A percentile compares a stretch with the other conserved stretches of the same genome.
Conservation (phyloP, 2,113 vertebrate genomes). For the Paracanthobrama guichenoti region DNA sequence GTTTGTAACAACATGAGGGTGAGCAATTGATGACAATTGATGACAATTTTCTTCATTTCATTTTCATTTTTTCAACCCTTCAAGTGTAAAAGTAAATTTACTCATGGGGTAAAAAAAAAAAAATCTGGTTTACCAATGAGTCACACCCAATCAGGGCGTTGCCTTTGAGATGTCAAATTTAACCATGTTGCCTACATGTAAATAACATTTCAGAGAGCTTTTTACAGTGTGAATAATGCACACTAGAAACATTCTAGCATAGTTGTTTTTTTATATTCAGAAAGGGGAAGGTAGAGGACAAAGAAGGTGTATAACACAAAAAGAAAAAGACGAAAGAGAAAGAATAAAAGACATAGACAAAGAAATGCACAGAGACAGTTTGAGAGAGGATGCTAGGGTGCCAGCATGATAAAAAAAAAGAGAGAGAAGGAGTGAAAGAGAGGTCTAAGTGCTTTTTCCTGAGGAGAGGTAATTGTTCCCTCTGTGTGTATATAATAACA, state of each 20-base stretch:
- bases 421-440: constrained; percentile 32
- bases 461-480: constrained; percentile 91
- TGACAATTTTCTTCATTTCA: too few relatives aligned
- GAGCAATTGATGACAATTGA: too few relatives aligned
- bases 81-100: not conserved
- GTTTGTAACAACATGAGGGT: too few relatives aligned
- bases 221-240: not conserved
- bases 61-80: too few relatives aligned
- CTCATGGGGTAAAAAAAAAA: not conserved
- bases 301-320: constrained; percentile 12
- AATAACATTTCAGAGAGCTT: not conserved
- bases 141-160: not conserved
- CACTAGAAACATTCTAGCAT: not conserved
- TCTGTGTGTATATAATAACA: constrained; percentile 74
- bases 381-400: constrained; percentile 11
- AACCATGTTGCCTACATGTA: constrained; percentile 7
- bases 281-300: not conserved
- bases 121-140: not conserved
- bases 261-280: not conserved
- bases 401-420: constrained; percentile 27
- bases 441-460: constrained; percentile 90
- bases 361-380: constrained; percentile 7
- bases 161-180: not conserved
- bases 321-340: not conserved
- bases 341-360: not conserved